Conservation (phyloP, 2,113 vertebrate genomes). For the Pionites leucogaster region DNA sequence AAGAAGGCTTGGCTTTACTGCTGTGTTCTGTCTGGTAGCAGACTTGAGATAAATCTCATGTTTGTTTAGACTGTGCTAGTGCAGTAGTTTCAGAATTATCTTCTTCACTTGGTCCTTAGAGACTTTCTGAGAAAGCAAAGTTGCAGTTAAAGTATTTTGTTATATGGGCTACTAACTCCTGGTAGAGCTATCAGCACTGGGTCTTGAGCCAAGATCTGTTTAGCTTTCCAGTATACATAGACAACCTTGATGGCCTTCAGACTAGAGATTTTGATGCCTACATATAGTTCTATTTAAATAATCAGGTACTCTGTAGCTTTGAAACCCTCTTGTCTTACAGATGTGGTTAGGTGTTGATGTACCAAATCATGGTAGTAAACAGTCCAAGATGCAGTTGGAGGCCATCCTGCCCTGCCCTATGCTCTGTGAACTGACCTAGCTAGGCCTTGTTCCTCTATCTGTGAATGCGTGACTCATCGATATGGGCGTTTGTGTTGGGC, state of each 20-base stretch:
- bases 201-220: conserved; percentile 56
- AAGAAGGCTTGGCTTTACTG: conserved; percentile 17
- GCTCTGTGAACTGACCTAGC: conserved; percentile 94
- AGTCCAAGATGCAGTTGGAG: conserved; percentile 87
- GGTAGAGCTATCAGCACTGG: conserved; percentile 81
- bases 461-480: conserved; percentile 98
- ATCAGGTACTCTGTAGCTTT: conserved; percentile 83
- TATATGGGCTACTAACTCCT: not conserved
- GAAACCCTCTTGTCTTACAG: conserved; percentile 90
- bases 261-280: conserved; percentile 74
- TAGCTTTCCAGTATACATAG: conserved; percentile 26
- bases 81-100: not conserved
- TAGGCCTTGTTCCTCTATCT: conserved; percentile 96
- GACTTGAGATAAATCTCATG: not conserved
- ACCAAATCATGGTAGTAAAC: conserved; percentile 88
- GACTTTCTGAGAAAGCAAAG: conserved; percentile 13
- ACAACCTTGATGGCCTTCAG: conserved; percentile 80
- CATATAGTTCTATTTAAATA: conserved; percentile 77
- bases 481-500: conserved; percentile 99
- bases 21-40: conserved; percentile 1
- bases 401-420: conserved; percentile 89
- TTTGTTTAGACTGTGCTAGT: conserved; percentile 1
- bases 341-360: conserved; percentile 90
- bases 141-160: not conserved
- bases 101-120: not conserved